phyloP scores from a whole-genome alignment of 2,113 vertebrate genomes.

The Poeciliopsis turrubarensis region DNA sequence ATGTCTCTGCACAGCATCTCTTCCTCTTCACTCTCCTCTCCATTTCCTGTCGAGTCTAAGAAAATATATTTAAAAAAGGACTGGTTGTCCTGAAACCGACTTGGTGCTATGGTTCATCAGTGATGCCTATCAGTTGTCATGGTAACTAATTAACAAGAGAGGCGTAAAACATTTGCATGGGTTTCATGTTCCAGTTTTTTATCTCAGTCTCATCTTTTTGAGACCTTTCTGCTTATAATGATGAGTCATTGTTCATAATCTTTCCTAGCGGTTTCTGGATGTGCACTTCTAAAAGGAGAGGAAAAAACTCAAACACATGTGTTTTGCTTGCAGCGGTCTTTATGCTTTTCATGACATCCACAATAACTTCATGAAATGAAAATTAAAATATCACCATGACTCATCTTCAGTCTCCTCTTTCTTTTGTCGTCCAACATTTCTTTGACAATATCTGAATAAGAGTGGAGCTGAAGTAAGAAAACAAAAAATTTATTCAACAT shows the following conservation, averaged over 20 bases:
- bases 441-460: neutral
- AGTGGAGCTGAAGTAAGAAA: neutral
- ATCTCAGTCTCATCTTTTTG: too few relatives aligned
- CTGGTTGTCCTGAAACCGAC: conserved; percentile 4
- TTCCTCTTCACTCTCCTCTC: too few relatives aligned
- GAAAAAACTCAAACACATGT: neutral
- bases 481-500: neutral
- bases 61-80: too few relatives aligned
- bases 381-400: conserved; percentile 9
- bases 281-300: too few relatives aligned
- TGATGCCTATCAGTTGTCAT: conserved; percentile 9
- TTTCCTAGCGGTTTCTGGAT: too few relatives aligned
- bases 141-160: neutral
- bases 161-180: neutral
- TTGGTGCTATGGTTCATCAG: conserved; percentile 5
- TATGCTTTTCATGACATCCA: conserved; percentile 28
- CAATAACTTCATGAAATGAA: conserved; percentile 9
- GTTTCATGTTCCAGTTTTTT: too few relatives aligned
- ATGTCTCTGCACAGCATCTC: too few relatives aligned
- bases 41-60: too few relatives aligned
- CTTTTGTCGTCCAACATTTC: neutral
- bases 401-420: neutral
- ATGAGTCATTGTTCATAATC: too few relatives aligned
- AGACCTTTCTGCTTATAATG: too few relatives aligned
- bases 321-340: conserved; percentile 28